Conservation (phyloP, 2,113 vertebrate genomes). For the Phocoena sinus region DNA sequence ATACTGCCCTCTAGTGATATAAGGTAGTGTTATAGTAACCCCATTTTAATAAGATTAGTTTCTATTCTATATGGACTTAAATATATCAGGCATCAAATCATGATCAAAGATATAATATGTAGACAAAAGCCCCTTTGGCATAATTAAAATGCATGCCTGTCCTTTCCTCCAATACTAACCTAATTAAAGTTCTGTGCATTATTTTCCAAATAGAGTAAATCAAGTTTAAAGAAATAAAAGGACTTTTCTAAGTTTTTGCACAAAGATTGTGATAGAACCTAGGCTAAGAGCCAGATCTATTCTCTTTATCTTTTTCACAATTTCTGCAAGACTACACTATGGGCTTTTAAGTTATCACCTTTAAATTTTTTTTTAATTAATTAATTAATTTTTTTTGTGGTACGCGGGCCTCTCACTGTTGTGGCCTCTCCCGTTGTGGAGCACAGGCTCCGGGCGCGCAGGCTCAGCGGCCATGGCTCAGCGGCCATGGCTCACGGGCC, state of each 20-base stretch:
- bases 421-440: too few relatives aligned
- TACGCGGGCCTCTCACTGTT: too few relatives aligned
- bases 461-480: too few relatives aligned
- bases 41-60: neutral
- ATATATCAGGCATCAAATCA: neutral
- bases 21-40: neutral
- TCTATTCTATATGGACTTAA: neutral
- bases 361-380: too few relatives aligned
- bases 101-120: neutral
- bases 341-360: slow-evolving; percentile 52
- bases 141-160: neutral
- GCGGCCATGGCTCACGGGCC: too few relatives aligned
- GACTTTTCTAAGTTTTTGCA: slow-evolving; percentile 1
- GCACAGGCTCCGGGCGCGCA: too few relatives aligned
- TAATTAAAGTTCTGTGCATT: neutral
- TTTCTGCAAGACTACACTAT: slow-evolving; percentile 36
- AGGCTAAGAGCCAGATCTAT: neutral
- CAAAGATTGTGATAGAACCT: neutral
- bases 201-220: slow-evolving; percentile 1
- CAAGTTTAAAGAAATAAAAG: slow-evolving; percentile 6
- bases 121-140: neutral
- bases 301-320: slow-evolving; percentile 8
- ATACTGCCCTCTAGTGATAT: neutral
- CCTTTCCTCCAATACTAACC: neutral
- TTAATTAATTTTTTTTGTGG: too few relatives aligned